phyloP scores from a whole-genome alignment of 2,797 vertebrate species.

The Tauraco hartlaubi region DNA sequence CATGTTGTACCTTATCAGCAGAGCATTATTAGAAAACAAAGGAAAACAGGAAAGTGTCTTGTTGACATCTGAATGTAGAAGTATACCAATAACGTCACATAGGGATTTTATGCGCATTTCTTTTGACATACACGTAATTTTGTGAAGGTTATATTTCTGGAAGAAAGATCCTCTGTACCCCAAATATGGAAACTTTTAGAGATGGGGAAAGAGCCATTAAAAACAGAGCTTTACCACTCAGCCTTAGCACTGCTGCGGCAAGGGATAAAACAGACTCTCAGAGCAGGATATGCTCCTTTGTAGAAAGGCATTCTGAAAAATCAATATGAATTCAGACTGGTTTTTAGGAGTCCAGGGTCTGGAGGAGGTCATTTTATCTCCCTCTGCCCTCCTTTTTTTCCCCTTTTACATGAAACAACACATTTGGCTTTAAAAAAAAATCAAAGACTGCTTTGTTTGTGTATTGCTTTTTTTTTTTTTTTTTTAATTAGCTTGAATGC shows the following conservation, averaged over 20 bases:
- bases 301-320: slow-evolving; percentile 10
- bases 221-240: not conserved
- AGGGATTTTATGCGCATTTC: not conserved
- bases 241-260: fast-evolving
- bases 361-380: not conserved
- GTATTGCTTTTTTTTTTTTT: not conserved
- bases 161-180: not conserved
- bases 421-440: not conserved
- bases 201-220: not conserved
- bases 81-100: not conserved
- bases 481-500: not conserved
- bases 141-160: not conserved
- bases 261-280: not conserved
- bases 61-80: not conserved
- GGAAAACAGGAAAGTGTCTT: not conserved
- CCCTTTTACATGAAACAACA: not conserved
- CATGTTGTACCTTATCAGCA: not conserved
- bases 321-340: not conserved
- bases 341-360: not conserved
- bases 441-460: not conserved
- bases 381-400: fast-evolving
- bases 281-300: not conserved
- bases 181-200: not conserved
- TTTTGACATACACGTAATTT: not conserved
- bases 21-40: not conserved